phyloP scores from a whole-genome alignment of 1,140 invertebrate species.

The Calycopis cecrops region DNA sequence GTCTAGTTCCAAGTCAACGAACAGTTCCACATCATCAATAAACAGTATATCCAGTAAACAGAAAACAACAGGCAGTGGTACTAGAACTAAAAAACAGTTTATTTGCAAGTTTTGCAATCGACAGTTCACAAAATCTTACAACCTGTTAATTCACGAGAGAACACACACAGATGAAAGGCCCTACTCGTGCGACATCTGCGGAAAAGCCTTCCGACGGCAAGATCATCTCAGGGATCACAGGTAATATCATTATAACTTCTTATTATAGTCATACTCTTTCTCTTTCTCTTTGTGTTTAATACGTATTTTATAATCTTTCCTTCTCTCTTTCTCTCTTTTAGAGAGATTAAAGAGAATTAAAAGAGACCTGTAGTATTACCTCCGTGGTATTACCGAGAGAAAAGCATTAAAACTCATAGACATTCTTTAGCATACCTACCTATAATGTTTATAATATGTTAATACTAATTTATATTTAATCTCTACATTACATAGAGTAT shows the following conservation, averaged over 20 bases:
- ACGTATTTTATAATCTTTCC: too few species aligned
- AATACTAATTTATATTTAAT: too few species aligned
- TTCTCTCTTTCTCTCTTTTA: too few species aligned
- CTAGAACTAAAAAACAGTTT: slow-evolving; percentile 95
- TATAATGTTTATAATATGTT: too few species aligned
- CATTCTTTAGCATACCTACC: too few species aligned
- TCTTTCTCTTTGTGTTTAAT: too few species aligned
- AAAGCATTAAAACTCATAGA: too few species aligned
- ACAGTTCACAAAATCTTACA: slow-evolving; percentile 98
- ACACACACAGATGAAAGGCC: slow-evolving; percentile 99
- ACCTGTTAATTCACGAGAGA: slow-evolving; percentile 96
- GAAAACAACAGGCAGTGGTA: slow-evolving; percentile 76
- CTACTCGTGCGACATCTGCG: slow-evolving; percentile 98
- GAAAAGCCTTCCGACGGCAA: slow-evolving; percentile 96
- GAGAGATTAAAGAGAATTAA: too few species aligned
- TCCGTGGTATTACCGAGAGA: too few species aligned
- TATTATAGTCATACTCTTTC: too few species aligned
- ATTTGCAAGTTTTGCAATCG: slow-evolving; percentile 98
- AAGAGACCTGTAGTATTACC: too few species aligned
- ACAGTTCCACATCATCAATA: slow-evolving; percentile 67
- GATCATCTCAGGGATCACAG: slow-evolving; percentile 97
- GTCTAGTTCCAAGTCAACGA: slow-evolving; percentile 63
- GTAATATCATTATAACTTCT: slow-evolving; percentile 66
- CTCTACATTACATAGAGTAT: too few species aligned
- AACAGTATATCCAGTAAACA: slow-evolving; percentile 74